Base-by-base conservation (phyloP, 2,113 vertebrate species). In the Dendrocopos noguchii region DNA sequence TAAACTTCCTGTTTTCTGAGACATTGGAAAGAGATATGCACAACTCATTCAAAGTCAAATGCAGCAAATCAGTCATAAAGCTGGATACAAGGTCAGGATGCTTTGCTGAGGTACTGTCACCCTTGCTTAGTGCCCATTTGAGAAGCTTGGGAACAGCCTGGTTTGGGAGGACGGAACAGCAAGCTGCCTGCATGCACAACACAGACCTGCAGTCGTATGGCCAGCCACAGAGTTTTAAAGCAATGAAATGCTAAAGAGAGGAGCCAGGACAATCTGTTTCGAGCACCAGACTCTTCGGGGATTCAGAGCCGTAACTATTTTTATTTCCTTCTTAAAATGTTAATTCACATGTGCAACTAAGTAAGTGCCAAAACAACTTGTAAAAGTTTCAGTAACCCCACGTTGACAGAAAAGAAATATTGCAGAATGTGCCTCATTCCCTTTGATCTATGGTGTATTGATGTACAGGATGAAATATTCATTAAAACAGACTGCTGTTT, bases 401-500 rank as follows among this genome's bases (percentile, higher is more conserved):
- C 75, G 50, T 10, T 94, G 96, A 92, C 90, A 93, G 95, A 91
- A 80, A 77, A 92, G 85, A 86, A 93, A 61, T 78, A 89, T 31
- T 60, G 81, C 86, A 75, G 68, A 87, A 79, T 63, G 20, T 64
- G 66, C 57, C 70, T 64, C 71, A 22, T 91, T 97, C 89, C 94
- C 92, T 97, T 95, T 95, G 96, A 97, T 98, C 95, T 96, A 94
- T 96, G 96, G 97, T 97, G 97, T 96, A 97, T 97, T 96, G 95
- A 97, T 96, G 94, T 93, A 55, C 76, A 68, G 65, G 67, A 95
- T 97, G 96, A 98, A 97, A 97, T 97, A 97, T 97, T 98, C 97
- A 98, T 98, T 98, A 97, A 97, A 97, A 97, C 95, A 97, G 97
- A 97, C 96, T 94, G 96, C 95, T 94, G 66, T 95, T 97, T 95